Evolutionary conservation across 2,113 vertebrate genomes (phyloP).

Genomic region (Lutjanus erythropterus): DNA sequence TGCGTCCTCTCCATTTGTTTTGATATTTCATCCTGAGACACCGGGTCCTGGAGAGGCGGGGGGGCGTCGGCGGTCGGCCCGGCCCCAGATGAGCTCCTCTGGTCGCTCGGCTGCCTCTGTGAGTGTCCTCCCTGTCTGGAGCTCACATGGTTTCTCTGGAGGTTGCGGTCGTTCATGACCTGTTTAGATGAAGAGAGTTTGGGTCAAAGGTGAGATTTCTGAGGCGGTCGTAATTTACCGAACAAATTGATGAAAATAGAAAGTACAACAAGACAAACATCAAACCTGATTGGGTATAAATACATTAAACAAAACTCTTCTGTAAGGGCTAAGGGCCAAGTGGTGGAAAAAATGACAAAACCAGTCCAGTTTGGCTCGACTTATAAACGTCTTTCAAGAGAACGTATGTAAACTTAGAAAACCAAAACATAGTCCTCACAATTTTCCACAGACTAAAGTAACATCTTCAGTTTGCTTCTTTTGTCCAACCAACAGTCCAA

Average conservation of each 20-base stretch:
- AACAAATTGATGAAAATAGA: neutral
- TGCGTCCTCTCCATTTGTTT: conserved; percentile 34
- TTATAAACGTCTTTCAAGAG: too few species aligned
- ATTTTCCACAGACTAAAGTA: too few species aligned
- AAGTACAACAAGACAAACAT: neutral
- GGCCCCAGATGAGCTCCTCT: conserved; percentile 81
- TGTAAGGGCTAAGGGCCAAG: neutral
- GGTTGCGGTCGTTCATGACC: conserved; percentile 76
- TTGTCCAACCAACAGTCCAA: too few species aligned
- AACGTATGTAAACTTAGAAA: too few species aligned
- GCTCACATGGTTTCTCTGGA: conserved; percentile 43
- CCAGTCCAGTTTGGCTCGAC: neutral
- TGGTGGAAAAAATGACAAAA: neutral
- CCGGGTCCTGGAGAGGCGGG: conserved; percentile 1
- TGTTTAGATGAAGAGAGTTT: conserved; percentile 10
- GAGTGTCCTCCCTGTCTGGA: conserved; percentile 35
- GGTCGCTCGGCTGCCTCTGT: conserved; percentile 56
- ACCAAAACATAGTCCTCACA: too few species aligned
- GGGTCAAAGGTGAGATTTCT: neutral
- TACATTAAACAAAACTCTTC: too few species aligned
- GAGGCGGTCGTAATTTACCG: neutral
- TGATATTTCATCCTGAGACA: conserved; percentile 24
- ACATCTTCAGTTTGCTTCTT: too few species aligned
- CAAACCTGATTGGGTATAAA: neutral
- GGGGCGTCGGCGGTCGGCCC: conserved; percentile 24